A percentile compares a stretch with the other conserved stretches of the same genome.
phyloP scores from a whole-genome alignment of 2,113 vertebrate genomes.

The Chlamydotis undulata region DNA sequence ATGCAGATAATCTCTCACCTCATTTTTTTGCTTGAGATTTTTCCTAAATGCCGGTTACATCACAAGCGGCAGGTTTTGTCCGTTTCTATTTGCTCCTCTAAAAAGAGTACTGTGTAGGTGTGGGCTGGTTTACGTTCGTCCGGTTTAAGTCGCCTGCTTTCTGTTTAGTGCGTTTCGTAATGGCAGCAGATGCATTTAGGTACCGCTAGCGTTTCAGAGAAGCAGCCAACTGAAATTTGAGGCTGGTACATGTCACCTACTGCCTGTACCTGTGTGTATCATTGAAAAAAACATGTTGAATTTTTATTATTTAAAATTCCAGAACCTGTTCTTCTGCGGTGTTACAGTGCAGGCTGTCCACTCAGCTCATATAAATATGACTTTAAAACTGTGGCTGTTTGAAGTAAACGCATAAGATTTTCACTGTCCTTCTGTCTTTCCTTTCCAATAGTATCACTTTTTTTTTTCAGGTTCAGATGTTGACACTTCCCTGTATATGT shows the following conservation, averaged over 20 bases:
- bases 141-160: background rate
- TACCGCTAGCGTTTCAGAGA: background rate
- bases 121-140: background rate
- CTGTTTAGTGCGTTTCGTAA: background rate
- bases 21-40: background rate
- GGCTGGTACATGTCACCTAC: background rate
- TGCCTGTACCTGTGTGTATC: background rate
- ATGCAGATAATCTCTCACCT: background rate
- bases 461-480: background rate
- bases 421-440: background rate
- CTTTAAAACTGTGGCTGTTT: background rate
- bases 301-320: background rate
- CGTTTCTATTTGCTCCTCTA: background rate
- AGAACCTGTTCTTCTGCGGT: background rate
- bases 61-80: background rate
- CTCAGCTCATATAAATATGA: background rate
- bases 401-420: fast-evolving
- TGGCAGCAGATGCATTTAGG: background rate
- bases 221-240: background rate
- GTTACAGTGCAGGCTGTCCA: background rate
- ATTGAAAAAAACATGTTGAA: background rate
- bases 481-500: background rate
- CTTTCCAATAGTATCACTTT: background rate
- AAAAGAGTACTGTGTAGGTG: too few relatives aligned
- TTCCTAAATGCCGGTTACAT: too few relatives aligned